Base-by-base conservation (phyloP, 1,140 invertebrate genomes). In the Carposina sasakii region DNA sequence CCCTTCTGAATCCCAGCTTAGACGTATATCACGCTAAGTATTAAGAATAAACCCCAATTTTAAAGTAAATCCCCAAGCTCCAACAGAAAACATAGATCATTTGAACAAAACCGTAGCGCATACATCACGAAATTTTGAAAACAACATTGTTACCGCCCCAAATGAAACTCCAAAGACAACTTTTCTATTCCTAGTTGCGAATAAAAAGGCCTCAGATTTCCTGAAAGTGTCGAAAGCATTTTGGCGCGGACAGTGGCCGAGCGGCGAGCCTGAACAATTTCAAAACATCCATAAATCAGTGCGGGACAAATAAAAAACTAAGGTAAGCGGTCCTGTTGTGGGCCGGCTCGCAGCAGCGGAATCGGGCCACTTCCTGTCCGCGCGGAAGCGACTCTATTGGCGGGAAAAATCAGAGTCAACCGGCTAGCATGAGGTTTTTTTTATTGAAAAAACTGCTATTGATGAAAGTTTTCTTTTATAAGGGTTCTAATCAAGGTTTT, bases 251-350 rank as follows among this genome's bases (percentile, higher is more conserved):
- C 56, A 46, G 55, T 48, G 73, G 73, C 57, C 55, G 61, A 57
- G 60, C 56, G 44, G 55, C 48, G 63, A 54, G 43, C 12, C 58
- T 64, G 59, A 70, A 76, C 74, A 79, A 76, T 77, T 77, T 79
- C 76, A 72, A 70, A 82, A 82, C 78, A 79, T 58, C 64, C 62
- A 79, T 82, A 82, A 79, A 82, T 82, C 78, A 77, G 60, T 34
- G 61, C 49, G 43, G 57, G 54, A 79, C 76, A 82, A 82, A 82
- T 81, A 82, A 79, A 82, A 76, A 82, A 79, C 71, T 65, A 76
- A 82, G 78, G 78, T 82, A 79, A 82, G 78, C 78, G 74, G 65
- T 76, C 71, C 72, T 73, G 76, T 73, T 77, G 78, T 71, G 54
- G 68, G 60, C 62, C 67, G 61, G 50, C 48, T 62, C 44, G 44